Percentiles rank a stretch among this genome's conserved stretches.
Evolutionary conservation across 2,797 vertebrate species (phyloP).

Genomic region (Linurgus olivaceus): DNA sequence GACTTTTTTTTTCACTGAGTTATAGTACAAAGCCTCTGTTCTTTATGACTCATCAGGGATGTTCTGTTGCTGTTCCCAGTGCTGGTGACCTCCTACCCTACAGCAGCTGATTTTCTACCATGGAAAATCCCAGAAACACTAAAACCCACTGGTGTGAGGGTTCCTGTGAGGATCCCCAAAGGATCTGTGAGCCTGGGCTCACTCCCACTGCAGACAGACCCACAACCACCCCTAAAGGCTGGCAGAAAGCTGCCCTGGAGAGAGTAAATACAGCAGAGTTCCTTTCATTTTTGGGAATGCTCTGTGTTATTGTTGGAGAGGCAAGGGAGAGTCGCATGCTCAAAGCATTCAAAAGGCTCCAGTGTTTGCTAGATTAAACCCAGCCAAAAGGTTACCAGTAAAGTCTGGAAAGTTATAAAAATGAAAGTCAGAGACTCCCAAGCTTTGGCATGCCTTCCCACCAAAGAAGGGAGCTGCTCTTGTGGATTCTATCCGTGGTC

Average conservation of each 20-base stretch:
- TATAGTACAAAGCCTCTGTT: background rate
- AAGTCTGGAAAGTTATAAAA: background rate
- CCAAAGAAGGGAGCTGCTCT: background rate
- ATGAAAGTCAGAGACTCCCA: background rate
- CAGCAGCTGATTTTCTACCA: background rate
- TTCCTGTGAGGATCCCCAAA: background rate
- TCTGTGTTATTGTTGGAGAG: background rate
- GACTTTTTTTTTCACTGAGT: background rate
- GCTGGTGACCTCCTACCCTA: background rate
- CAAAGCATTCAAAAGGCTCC: background rate
- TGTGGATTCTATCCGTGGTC: background rate
- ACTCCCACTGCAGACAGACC: background rate
- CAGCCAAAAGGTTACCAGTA: background rate
- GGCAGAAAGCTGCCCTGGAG: background rate
- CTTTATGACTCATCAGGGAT: background rate
- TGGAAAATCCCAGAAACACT: background rate
- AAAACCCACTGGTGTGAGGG: background rate
- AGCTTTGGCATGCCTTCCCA: background rate
- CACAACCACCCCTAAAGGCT: background rate
- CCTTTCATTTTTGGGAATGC: background rate
- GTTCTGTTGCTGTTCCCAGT: background rate
- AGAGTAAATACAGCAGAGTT: background rate
- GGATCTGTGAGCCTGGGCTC: background rate
- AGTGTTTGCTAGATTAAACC: background rate
- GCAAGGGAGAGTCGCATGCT: background rate